Evolutionary conservation across 1,140 invertebrate genomes (phyloP), one percentile per base, ranked within the genome.

Genomic region (Lasioglossum baleicum): DNA sequence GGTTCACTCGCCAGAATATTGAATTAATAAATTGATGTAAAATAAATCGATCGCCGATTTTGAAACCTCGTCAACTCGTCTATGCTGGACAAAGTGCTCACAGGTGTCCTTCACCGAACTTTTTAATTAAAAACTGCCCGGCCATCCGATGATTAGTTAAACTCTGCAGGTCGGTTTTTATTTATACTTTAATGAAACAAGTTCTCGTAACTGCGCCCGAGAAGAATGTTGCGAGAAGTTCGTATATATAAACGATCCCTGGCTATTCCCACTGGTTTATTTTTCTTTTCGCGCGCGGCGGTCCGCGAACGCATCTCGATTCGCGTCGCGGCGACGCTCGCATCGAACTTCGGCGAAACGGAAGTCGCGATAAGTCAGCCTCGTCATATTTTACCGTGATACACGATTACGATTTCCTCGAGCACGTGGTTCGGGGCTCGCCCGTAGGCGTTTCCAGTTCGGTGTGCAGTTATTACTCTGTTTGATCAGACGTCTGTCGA

Each of bases 331-430:
- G 44, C 44, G 10, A 11, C 35, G 3, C 44, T 48, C 44, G 44
- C 11, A 11, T 48, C 44, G 44, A 48, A 11, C 44, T 48, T 48
- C 11, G 44, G 44, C 10, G 11, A 48, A 48, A 10, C 10, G 44
- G 44, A 48, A 11, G 13, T 11, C 11, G 3, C 51, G 51, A 53
- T 53, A 53, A 58, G 20, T n/a, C 56, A 35, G 56, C 6, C 6
- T 0, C 56, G 56, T 2, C 56, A 7, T 58, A 58, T 31, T 61
- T 61, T 13, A 20, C 10, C 2, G 20, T 61, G 60, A 61, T 61
- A 61, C 60, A 58, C 56, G 56, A 58, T 58, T 58, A 58, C 8
- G 56, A 58, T 58, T 58, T 58, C 56, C 56, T 8, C n/a, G 56
- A n/a, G 56, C 20, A 20, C 56, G 56, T 22, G 22, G 20, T 58